Conservation (phyloP, 2,888 invertebrate species). For the Tineola bisselliella region DNA sequence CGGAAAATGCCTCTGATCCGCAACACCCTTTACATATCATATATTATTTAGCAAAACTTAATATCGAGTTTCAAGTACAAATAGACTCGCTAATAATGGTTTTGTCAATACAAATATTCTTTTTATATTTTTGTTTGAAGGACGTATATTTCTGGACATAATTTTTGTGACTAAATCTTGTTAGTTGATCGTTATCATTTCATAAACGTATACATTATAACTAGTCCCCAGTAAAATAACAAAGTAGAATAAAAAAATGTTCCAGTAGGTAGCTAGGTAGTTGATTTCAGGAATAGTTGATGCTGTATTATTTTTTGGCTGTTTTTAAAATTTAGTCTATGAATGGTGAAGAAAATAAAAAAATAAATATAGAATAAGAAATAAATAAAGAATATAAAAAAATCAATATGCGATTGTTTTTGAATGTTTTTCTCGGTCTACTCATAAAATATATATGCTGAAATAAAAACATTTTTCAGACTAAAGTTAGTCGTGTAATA, state of each 20-base stretch:
- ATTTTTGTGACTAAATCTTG: neutral
- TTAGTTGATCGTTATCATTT: neutral
- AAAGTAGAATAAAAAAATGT: too few relatives aligned
- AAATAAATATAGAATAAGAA: too few relatives aligned
- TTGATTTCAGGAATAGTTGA: too few relatives aligned
- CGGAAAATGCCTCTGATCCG: neutral
- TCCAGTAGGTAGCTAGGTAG: too few relatives aligned
- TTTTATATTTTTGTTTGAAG: neutral
- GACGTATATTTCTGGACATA: neutral
- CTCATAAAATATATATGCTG: too few relatives aligned
- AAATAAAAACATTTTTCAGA: too few relatives aligned
- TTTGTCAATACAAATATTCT: neutral
- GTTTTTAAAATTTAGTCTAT: too few relatives aligned
- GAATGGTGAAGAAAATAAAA: too few relatives aligned
- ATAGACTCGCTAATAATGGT: slow-evolving; percentile 1
- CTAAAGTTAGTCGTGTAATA: neutral
- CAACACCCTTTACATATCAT: neutral
- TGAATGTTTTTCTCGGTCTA: too few relatives aligned
- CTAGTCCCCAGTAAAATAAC: neutral
- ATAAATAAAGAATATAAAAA: too few relatives aligned
- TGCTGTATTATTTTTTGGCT: too few relatives aligned
- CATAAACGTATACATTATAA: neutral
- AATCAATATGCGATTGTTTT: too few relatives aligned
- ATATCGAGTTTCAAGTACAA: neutral
- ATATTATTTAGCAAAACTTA: neutral